Conservation (phyloP, 2,113 vertebrate genomes). For the Hirundichthys speculiger region DNA sequence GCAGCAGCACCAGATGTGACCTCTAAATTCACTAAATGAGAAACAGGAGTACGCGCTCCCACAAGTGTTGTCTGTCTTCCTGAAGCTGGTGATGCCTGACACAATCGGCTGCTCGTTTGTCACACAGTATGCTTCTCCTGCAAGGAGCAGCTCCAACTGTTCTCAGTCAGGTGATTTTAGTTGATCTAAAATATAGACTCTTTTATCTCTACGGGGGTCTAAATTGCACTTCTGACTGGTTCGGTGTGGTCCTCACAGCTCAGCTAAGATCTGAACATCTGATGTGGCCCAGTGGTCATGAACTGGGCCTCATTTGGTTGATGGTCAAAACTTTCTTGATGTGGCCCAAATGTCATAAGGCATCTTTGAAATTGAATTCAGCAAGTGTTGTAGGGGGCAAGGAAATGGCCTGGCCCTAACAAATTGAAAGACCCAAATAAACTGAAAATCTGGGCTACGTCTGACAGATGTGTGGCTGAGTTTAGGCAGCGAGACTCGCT, state of each 20-base stretch:
- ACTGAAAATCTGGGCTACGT: no score
- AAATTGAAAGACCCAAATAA: no score
- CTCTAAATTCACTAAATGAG: slow-evolving; percentile 70
- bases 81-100: slow-evolving; percentile 57
- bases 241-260: slow-evolving; percentile 2
- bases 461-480: no score
- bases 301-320: no score
- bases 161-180: slow-evolving; percentile 41
- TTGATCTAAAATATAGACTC: slow-evolving; percentile 31
- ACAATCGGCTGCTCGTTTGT: slow-evolving; percentile 66
- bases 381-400: no score
- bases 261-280: background rate
- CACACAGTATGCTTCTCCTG: slow-evolving; percentile 26
- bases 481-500: no score
- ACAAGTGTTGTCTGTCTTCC: slow-evolving; percentile 66
- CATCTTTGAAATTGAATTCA: no score
- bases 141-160: slow-evolving; percentile 25
- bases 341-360: no score
- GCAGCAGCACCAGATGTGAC: slow-evolving; percentile 66
- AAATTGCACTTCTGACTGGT: slow-evolving; percentile 19
- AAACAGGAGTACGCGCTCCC: slow-evolving; percentile 67
- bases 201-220: slow-evolving; percentile 27
- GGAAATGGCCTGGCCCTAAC: no score
- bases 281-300: no score
- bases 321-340: no score